These are phyloP conservation scores for Scaptomyza graminum DNA, from an alignment of 1,140 invertebrate genomes.

Conservation along the genomic window DNA sequence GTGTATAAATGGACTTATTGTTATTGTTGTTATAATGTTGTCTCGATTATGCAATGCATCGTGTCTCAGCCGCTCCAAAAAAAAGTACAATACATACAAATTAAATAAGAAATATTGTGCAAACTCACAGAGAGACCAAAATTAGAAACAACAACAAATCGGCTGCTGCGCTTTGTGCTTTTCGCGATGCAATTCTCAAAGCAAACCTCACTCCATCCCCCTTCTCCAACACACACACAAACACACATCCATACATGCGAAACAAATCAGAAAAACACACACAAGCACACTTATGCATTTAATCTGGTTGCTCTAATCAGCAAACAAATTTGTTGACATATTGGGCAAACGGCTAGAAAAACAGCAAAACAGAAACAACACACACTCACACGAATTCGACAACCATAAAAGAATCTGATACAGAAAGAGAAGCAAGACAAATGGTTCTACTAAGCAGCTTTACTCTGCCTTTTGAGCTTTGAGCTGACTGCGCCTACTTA, in stretches of 20 bases:
- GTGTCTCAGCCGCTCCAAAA: constrained; percentile 69
- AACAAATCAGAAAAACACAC: constrained; percentile 7
- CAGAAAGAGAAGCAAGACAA: constrained; percentile 14
- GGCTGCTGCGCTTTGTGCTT: constrained; percentile 39
- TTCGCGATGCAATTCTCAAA: constrained; percentile 37
- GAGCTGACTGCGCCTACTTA: constrained; percentile 38
- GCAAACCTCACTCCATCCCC: constrained; percentile 5
- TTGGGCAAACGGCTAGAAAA: constrained; percentile 42
- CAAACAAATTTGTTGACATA: constrained; percentile 68
- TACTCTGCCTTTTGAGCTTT: constrained; percentile 11
- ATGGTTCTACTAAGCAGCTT: constrained; percentile 28
- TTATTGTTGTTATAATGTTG: constrained; percentile 39
- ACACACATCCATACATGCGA: background rate
- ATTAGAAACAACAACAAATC: constrained; percentile 4
- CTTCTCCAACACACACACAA: background rate
- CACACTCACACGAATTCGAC: constrained; percentile 8
- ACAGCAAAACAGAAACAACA: constrained; percentile 22
- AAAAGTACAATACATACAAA: constrained; percentile 34
- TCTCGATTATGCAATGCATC: constrained; percentile 74
- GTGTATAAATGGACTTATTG: constrained; percentile 67
- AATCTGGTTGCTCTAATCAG: constrained; percentile 63
- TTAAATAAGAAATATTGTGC: constrained; percentile 44
- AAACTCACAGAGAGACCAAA: constrained; percentile 34
- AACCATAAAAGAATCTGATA: constrained; percentile 17
- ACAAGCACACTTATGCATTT: background rate